Conservation (phyloP, 2,797 vertebrate species). For the Lacerta viridis region DNA sequence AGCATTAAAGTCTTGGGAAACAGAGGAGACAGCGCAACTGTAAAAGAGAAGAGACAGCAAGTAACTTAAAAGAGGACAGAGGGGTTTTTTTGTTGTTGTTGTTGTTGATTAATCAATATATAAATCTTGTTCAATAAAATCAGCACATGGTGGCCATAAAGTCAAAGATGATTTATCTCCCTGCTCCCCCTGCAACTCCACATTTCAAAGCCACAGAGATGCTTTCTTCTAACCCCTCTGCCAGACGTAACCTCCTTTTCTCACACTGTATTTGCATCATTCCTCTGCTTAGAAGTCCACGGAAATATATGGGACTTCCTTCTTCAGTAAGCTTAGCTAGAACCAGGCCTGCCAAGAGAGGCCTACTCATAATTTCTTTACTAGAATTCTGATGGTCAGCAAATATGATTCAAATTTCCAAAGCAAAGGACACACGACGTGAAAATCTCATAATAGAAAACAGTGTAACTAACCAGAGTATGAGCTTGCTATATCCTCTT, state of each 20-base stretch:
- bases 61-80: too few relatives aligned
- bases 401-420: neutral
- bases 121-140: neutral
- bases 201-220: neutral
- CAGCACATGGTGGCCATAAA: conserved; percentile 6
- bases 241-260: neutral
- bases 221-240: neutral
- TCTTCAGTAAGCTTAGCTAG: neutral
- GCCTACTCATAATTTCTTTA: neutral
- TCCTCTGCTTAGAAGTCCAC: neutral
- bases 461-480: neutral
- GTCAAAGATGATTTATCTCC: neutral
- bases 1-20: conserved; percentile 90
- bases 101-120: too few relatives aligned
- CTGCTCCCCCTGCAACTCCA: neutral
- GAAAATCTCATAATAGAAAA: conserved; percentile 1
- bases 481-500: neutral
- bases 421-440: neutral
- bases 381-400: too few relatives aligned
- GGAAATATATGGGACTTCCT: neutral
- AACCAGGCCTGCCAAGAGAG: too few relatives aligned
- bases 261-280: neutral
- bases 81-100: too few relatives aligned
- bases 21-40: conserved; percentile 90
- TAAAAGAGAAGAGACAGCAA: conserved; percentile 43